These are phyloP conservation scores for Paraescarpia echinospica DNA, from an alignment of 1,140 invertebrate species.

Conservation along the genomic window DNA sequence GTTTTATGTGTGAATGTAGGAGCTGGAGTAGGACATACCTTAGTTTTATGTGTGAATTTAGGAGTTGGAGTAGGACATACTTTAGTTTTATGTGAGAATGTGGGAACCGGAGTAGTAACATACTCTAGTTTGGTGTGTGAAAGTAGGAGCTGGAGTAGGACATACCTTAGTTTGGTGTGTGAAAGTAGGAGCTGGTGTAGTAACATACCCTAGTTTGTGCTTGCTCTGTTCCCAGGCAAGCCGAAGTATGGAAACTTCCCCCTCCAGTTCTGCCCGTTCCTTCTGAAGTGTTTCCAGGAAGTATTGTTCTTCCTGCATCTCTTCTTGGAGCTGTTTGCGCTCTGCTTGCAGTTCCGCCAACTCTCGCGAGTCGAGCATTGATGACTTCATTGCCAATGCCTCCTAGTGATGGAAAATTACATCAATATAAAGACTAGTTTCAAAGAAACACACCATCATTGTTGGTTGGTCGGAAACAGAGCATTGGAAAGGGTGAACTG, in stretches of 20 bases:
- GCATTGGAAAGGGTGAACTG: no score
- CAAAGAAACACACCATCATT: no score
- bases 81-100: no score
- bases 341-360: conserved; percentile 41
- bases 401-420: conserved; percentile 6
- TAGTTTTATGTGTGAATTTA: no score
- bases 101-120: no score
- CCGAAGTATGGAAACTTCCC: conserved; percentile 14
- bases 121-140: no score
- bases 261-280: conserved; percentile 45
- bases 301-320: conserved; percentile 24
- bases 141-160: no score
- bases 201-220: conserved; percentile 15
- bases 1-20: no score
- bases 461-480: no score
- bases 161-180: no score
- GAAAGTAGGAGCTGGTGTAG: neutral
- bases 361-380: conserved; percentile 3
- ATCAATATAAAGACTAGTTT: neutral
- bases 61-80: no score
- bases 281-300: conserved; percentile 28
- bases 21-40: no score
- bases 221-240: conserved; percentile 9
- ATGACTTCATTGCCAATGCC: conserved; percentile 5
- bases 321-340: conserved; percentile 42